Conservation (phyloP, 2,113 vertebrate genomes). For the Actenoides hombroni region DNA sequence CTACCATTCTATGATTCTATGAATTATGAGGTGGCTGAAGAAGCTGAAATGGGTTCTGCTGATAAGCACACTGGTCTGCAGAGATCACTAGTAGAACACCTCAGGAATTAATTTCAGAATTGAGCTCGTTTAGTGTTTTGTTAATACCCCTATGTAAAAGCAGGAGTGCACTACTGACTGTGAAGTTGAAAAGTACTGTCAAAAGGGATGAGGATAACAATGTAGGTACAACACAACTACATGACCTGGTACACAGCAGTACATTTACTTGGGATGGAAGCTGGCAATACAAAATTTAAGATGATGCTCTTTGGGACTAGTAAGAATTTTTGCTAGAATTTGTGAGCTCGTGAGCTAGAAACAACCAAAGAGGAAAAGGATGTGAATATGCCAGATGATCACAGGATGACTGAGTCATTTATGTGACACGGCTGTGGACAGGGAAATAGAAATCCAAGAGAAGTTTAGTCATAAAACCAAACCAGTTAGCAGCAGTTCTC, state of each 20-base stretch:
- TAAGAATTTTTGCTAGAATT: not conserved
- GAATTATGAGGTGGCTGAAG: not conserved
- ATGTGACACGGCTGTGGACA: not conserved
- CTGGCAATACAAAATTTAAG: not conserved
- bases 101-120: not conserved
- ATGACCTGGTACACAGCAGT: not conserved
- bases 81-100: not conserved
- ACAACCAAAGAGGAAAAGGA: not conserved
- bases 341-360: not conserved
- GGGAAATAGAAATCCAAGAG: not conserved
- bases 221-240: not conserved
- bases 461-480: constrained; percentile 28
- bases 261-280: not conserved
- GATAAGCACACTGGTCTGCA: not conserved
- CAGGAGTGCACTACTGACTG: not conserved
- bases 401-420: constrained; percentile 18
- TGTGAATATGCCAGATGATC: not conserved
- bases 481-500: not conserved
- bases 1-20: too few species aligned
- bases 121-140: not conserved
- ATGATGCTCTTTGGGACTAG: not conserved
- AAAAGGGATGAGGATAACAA: not conserved
- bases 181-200: not conserved
- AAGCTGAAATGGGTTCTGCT: not conserved
- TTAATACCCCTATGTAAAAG: not conserved